Evolutionary conservation across 2,113 vertebrate species (phyloP).

Genomic region (Phrynosoma blainvillii): DNA sequence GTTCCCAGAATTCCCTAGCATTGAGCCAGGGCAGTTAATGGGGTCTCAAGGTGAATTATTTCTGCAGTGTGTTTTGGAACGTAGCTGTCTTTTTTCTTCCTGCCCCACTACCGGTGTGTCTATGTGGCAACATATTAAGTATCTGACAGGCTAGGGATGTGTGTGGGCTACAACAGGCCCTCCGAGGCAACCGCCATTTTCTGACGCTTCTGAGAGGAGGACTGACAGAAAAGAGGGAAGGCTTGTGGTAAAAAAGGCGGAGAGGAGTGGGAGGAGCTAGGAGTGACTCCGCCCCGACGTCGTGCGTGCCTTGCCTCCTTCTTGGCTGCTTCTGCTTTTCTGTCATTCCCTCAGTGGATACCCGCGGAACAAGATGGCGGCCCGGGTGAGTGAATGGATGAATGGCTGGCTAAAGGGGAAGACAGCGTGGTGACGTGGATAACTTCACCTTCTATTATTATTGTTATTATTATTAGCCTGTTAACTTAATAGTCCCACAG

Average conservation of each 20-base stretch:
- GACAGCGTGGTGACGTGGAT: not conserved
- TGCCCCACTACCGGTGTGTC: too few species aligned
- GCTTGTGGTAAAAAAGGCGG: too few species aligned
- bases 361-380: constrained; percentile 28
- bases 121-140: too few species aligned
- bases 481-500: not conserved
- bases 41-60: too few species aligned
- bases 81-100: too few species aligned
- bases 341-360: not conserved
- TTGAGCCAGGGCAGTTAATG: too few species aligned
- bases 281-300: not conserved
- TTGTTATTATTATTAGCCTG: not conserved
- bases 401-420: not conserved
- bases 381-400: constrained; percentile 15
- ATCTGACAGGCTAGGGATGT: too few species aligned
- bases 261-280: not conserved
- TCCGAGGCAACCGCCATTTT: too few species aligned
- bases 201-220: not conserved
- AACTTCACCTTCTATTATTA: not conserved
- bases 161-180: too few species aligned
- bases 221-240: not conserved
- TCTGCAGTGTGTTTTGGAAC: too few species aligned
- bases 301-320: not conserved
- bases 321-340: not conserved
- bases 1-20: too few species aligned